Evolutionary conservation across 2,888 invertebrate species (phyloP), one percentile per base, ranked within the genome.

Genomic region (Stenodera caucasica): DNA sequence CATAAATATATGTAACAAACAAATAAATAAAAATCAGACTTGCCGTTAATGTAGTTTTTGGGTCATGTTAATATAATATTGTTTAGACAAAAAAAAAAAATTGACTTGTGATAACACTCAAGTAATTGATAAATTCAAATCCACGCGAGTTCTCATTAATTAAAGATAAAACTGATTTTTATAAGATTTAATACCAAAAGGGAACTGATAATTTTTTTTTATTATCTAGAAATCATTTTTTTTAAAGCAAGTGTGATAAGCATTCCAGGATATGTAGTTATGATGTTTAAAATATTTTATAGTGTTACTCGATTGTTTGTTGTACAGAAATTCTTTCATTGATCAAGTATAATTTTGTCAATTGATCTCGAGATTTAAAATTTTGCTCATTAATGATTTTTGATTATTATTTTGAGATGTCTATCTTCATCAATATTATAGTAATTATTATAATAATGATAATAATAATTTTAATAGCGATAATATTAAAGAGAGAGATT

Each of bases 1-100:
- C 9, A 40, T 18, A 30, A 6, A 30, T 8, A 6, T 9, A 30
- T 23, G 11, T 0, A 45, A 40, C 0, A 21, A 8, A 18, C 5
- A 40, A 32, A 2, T 2, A 32, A 2, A 8, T 2, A 23, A 45
- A 45, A 12, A 12, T 12, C 12, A 12, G 7, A 45, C 12, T 23
- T 45, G 45, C 45, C 45, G 45, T 9, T 45, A 12, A 12, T 2
- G 1, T 23, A 45, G 45, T 45, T 45, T 45, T 45, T 45, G 23
- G 45, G 45, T 45, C 45, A 45, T 45, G 45, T 45, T 45, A n/a
- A 12, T n/a, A 45, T 45, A 23, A 45, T 45, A 45, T 45, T 45
- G 45, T 45, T 45, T 45, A 45, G 45, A 45, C 45, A 45, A 45
- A 45, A 45, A 45, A 45, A 45, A 45, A 45, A 45, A 45, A 45